A percentile compares a stretch with the other conserved stretches of the same genome.
Evolutionary conservation across 2,888 invertebrate species (phyloP).

Genomic region (Syritta pipiens): DNA sequence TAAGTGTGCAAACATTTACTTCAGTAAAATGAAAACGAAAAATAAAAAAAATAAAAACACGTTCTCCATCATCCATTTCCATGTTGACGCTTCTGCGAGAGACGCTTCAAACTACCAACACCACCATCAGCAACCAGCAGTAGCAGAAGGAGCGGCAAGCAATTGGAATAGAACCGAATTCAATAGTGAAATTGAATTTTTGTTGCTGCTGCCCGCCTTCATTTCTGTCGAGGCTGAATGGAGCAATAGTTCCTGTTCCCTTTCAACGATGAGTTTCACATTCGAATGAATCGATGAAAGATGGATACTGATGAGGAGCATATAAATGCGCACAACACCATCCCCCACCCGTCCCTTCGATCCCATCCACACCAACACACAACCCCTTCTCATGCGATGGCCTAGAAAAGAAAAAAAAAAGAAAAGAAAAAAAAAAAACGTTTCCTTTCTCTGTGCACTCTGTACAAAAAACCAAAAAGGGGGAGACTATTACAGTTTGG

Average conservation of each 20-base stretch:
- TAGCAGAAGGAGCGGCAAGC: no score
- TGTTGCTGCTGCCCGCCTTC: no score
- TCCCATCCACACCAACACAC: background rate
- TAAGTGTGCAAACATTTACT: no score
- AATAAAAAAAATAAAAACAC: no score
- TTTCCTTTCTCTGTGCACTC: constrained; percentile 19
- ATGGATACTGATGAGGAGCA: constrained; percentile 43
- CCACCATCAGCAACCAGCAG: no score
- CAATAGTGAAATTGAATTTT: background rate
- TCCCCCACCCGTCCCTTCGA: background rate
- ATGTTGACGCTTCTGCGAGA: no score
- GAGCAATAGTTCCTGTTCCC: background rate
- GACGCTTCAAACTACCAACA: no score
- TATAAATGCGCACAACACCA: constrained; percentile 5
- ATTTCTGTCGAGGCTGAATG: background rate
- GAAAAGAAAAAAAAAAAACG: constrained; percentile 19
- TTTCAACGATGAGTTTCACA: constrained; percentile 51
- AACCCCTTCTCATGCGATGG: background rate
- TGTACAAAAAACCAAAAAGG: constrained; percentile 9
- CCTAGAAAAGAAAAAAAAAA: no score
- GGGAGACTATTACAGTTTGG: constrained; percentile 37
- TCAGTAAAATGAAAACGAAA: no score
- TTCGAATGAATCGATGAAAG: constrained; percentile 54
- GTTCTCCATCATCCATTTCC: no score
- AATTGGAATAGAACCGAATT: background rate